Evolutionary conservation across 1,140 invertebrate species (phyloP).

Genomic region (Apis laboriosa): DNA sequence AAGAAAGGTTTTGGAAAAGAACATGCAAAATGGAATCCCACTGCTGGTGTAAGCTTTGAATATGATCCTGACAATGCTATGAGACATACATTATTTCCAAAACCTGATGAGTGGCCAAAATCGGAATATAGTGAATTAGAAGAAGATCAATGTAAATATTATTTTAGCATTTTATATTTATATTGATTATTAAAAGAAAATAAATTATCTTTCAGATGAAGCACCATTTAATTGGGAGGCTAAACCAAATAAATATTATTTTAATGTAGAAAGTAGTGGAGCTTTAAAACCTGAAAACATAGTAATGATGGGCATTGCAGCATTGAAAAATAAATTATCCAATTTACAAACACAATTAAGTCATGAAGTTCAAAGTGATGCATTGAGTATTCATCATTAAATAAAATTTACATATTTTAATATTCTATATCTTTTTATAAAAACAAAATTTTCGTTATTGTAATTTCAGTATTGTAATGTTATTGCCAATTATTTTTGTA

Average conservation of each 20-base stretch:
- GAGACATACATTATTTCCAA: conserved; percentile 97
- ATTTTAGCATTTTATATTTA: neutral
- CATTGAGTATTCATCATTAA: conserved; percentile 85
- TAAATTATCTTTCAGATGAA: conserved; percentile 85
- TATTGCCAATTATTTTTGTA: too few relatives aligned
- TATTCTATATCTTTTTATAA: neutral
- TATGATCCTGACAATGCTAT: conserved; percentile 99
- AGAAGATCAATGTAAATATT: conserved; percentile 92
- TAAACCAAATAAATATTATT: conserved; percentile 98
- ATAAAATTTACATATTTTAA: conserved; percentile 6
- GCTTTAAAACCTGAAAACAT: conserved; percentile 98
- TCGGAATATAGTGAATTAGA: conserved; percentile 97
- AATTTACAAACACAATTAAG: conserved; percentile 96
- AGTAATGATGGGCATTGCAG: conserved; percentile 95
- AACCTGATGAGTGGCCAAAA: conserved; percentile 99
- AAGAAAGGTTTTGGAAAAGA: conserved; percentile 99
- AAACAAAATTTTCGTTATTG: conserved; percentile 14
- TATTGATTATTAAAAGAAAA: neutral
- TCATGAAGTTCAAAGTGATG: conserved; percentile 93
- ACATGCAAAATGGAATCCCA: conserved; percentile 99
- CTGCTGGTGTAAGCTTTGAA: conserved; percentile 98
- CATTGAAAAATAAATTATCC: conserved; percentile 97
- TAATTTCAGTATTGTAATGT: neutral
- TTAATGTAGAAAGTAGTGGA: conserved; percentile 97
- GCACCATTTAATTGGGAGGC: conserved; percentile 95